Conservation (phyloP, 2,797 vertebrate genomes). For the Chloroceryle amazona region DNA sequence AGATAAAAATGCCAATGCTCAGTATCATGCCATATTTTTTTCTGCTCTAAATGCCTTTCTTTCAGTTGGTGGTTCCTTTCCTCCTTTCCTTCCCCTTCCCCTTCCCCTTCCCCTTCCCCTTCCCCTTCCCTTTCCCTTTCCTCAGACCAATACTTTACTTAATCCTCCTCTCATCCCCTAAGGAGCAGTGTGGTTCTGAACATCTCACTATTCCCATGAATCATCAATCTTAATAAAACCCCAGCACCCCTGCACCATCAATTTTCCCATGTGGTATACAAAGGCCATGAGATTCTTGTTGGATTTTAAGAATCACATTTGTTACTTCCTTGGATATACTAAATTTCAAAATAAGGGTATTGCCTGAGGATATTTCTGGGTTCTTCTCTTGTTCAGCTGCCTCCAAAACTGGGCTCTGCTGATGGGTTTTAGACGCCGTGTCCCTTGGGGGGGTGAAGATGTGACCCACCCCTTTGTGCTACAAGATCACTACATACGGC, state of each 20-base stretch:
- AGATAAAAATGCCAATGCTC: not conserved
- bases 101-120: too few species aligned
- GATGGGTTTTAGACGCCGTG: not conserved
- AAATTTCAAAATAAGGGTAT: not conserved
- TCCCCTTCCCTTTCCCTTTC: too few species aligned
- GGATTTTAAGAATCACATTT: not conserved
- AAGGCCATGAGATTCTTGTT: not conserved
- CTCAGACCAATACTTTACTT: not conserved
- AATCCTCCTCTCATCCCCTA: not conserved
- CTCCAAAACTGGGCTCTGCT: not conserved
- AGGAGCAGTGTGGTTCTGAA: not conserved
- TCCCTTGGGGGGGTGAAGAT: not conserved
- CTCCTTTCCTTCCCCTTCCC: too few species aligned
- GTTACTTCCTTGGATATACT: not conserved
- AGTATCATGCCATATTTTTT: not conserved
- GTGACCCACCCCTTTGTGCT: not conserved
- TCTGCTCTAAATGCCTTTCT: not conserved
- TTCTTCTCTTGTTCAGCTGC: not conserved
- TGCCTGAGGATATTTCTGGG: not conserved
- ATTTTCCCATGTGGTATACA: not conserved
- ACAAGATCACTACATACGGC: too few species aligned
- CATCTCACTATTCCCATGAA: not conserved
- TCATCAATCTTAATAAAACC: not conserved
- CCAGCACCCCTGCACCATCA: too few species aligned
- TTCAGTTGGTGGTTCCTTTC: not conserved